Evolutionary conservation across 2,888 invertebrate genomes (phyloP), one percentile per base, ranked within the genome.

Genomic region (Ormyrus pomaceus): DNA sequence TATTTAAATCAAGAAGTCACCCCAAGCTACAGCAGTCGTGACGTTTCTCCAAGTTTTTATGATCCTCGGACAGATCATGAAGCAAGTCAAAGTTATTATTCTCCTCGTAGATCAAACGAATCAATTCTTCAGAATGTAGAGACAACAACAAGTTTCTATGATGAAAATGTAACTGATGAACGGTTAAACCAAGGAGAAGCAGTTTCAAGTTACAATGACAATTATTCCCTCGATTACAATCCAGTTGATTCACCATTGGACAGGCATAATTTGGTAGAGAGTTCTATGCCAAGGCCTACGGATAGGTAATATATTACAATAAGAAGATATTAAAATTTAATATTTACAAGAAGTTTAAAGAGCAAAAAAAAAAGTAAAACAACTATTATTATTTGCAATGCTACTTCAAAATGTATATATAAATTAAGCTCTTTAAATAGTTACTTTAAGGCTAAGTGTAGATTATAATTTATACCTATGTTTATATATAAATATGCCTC

Each of bases 191-290:
- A 85, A 72, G 89, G 88, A 70, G 90, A 90, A 70, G 89, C 89
- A 6, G 89, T 88, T 0, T 89, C 90, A 4, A 88, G 89, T 6
- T 89, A 90, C 62, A 84, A 89, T 0, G 89, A 88, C 76, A 83
- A 87, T 78, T 90, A 90, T 77, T 88, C 89, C 1, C 84, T 87
- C 34, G 89, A 90, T 82, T 90, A 90, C 59, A 86, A 87, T 2
- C 82, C 89, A 66, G 89, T 87, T 2, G 88, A 86, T 74, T 89
- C 89, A 58, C 87, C 89, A 13, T 87, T 89, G 73, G 90, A 90
- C 69, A 90, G 89, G 88, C 90, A 90, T 59, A 89, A 90, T 75
- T 84, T 90, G 58, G 90, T 90, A 46, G 90, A 90, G 83, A 90
- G 90, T 82, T 90, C 90, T 19, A 87, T 88, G 80, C 86, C 89